Base-by-base conservation (phyloP, 2,888 invertebrate species). In the Tortricodes alternella region DNA sequence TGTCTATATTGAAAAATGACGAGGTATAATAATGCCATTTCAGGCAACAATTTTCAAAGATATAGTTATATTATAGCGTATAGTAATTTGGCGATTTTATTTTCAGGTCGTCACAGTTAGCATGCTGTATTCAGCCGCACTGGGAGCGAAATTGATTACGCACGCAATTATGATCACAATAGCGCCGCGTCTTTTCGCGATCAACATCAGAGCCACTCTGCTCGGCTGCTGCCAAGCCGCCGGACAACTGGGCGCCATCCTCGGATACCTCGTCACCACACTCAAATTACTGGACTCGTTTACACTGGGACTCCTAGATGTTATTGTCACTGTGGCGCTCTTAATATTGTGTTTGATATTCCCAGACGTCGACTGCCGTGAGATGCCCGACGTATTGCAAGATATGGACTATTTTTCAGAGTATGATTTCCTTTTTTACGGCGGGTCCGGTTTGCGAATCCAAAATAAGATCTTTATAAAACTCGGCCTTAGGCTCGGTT, bases 341-440 rank as follows among this genome's bases (percentile, higher is more conserved):
- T 62, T 64, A 23, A 68, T 70, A 7, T 49, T 85, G 32, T 80
- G 82, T 38, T 74, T 76, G 43, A 41, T 78, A 1, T 62, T 88
- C 7, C 80, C 83, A 6, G 76, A 87, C 60, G 80, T 87, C 0
- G 89, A 89, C 62, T 68, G 71, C n/a, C 74, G 89, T 61, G 89
- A 89, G 65, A 58, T 89, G 38, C 89, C 89, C 0, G 89, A 89
- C 64, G 65, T 84, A 18, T 66, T 87, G 41, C 77, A 75, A 46
- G 89, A 89, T 61, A 89, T 89, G 89, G 89, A 89, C 67, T 87
- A 85, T 65, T 89, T 81, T 70, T 78, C 79, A 21, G 88, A 88
- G 89, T 89, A 69, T 73, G 78, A 65, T 34, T 37, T 38, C 1
- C 32, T 39, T 34, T 16, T 51, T 23, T 18, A n/a, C n/a, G n/a